Evolutionary conservation across 2,113 vertebrate species (phyloP), one percentile per base, ranked within the genome.

Genomic region (Pica pica): DNA sequence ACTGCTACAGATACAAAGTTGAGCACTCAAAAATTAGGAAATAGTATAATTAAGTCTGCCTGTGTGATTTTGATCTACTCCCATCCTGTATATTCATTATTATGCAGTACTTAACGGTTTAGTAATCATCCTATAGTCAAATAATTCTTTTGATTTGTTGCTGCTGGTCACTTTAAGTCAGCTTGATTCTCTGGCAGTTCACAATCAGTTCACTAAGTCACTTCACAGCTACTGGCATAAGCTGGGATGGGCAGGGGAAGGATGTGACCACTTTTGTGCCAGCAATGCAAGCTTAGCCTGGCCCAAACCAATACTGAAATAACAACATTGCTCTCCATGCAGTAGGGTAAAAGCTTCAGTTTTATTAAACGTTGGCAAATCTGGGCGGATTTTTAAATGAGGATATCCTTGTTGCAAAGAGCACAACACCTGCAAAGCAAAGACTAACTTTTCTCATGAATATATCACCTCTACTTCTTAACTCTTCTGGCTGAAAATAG

Each of bases 21-120:
- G 3, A 95, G 30, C 49, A 31, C 78, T 88, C 35, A 74, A 53
- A 91, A 94, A 55, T 74, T 61, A 80, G 60, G 68, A 85, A 93
- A 76, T 46, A 47, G n/a, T 80, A 11, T 82, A 47, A 93, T 93
- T 74, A 92, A 69, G 30, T 73, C 64, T 81, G 79, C 35, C 50
- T 74, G 13, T 50, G 59, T 88, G 55, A 70, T 91, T 93, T 90
- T 87, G 80, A 85, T 93, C 76, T 76, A 83, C 73, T 95, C 39
- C 42, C 35, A 91, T 96, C 47, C 46, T 90, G 63, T 55, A n/a
- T 86, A 80, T 80, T 89, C 57, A 59, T 88, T 88, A 85, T 90
- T 77, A 67, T 71, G 77, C 78, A 67, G 46, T 77, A 57, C 41
- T 83, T 93, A 93, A 60, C 52, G 35, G 71, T 87, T 93, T 94